Evolutionary conservation across 2,888 invertebrate species (phyloP).

Genomic region (Drosophila recens): DNA sequence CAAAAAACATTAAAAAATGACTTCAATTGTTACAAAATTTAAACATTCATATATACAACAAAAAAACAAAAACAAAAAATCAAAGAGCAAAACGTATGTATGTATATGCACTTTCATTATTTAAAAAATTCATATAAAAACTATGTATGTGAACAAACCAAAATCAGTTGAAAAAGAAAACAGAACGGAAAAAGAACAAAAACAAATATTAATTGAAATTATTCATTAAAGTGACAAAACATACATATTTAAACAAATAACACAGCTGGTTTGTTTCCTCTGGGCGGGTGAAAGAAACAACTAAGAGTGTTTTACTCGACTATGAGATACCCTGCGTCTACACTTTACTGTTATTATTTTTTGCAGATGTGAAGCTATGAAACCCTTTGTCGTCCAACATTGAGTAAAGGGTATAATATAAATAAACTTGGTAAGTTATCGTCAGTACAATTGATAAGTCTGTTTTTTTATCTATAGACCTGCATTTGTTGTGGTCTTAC

Average conservation of each 20-base stretch:
- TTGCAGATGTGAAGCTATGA: background rate
- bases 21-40: constrained; percentile 56
- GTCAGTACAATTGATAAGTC: constrained; percentile 29
- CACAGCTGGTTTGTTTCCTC: constrained; percentile 38
- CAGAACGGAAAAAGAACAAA: constrained; percentile 13
- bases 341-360: background rate
- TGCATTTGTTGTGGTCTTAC: constrained; percentile 36
- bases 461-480: constrained; percentile 39
- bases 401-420: background rate
- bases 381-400: background rate
- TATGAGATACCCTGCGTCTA: background rate
- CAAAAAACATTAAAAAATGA: constrained; percentile 37
- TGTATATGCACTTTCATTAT: constrained; percentile 69
- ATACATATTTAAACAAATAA: constrained; percentile 46
- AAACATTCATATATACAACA: constrained; percentile 53
- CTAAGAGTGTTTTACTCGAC: background rate
- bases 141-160: constrained; percentile 35
- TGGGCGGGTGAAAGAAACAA: constrained; percentile 2
- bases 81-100: constrained; percentile 37
- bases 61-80: constrained; percentile 18
- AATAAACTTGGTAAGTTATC: constrained; percentile 16
- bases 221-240: constrained; percentile 71
- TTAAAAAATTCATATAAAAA: constrained; percentile 53
- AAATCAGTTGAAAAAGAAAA: constrained; percentile 32
- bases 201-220: constrained; percentile 64